phyloP scores from a whole-genome alignment of 1,140 invertebrate genomes.

The Diorhabda sublineata region DNA sequence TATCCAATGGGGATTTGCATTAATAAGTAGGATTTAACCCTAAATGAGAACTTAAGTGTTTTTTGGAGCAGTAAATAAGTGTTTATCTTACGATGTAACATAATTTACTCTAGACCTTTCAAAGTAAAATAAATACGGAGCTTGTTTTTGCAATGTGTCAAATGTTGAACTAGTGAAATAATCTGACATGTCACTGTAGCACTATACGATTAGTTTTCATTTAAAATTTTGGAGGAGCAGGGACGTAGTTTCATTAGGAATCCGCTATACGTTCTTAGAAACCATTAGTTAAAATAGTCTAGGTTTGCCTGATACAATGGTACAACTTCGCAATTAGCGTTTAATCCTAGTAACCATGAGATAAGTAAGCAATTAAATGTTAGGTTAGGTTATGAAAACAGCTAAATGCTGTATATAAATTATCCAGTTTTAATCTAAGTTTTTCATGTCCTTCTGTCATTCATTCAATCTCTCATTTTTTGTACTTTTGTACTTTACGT shows the following conservation, averaged over 20 bases:
- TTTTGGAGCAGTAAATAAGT: conserved; percentile 6
- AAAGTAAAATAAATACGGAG: conserved; percentile 8
- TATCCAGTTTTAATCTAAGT: too few species aligned
- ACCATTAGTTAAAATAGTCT: too few species aligned
- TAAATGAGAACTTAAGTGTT: conserved; percentile 12
- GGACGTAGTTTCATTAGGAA: neutral
- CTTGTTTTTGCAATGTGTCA: conserved; percentile 17
- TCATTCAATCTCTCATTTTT: too few species aligned
- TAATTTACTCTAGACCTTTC: conserved; percentile 15
- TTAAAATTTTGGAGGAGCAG: neutral
- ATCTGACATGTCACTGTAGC: conserved; percentile 7
- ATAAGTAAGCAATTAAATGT: too few species aligned
- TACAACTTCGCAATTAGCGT: too few species aligned
- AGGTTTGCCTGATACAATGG: too few species aligned
- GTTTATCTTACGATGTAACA: conserved; percentile 11
- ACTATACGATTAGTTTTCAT: neutral
- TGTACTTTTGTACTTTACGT: too few species aligned
- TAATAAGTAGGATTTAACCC: conserved; percentile 10
- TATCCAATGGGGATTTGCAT: conserved; percentile 7
- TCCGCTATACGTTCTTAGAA: too few species aligned
- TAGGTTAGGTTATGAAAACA: too few species aligned
- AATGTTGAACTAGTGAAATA: conserved; percentile 10
- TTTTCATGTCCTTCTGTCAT: too few species aligned
- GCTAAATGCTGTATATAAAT: too few species aligned
- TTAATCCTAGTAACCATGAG: too few species aligned